Conservation (phyloP, 2,797 vertebrate genomes). For the Selene dorsalis region DNA sequence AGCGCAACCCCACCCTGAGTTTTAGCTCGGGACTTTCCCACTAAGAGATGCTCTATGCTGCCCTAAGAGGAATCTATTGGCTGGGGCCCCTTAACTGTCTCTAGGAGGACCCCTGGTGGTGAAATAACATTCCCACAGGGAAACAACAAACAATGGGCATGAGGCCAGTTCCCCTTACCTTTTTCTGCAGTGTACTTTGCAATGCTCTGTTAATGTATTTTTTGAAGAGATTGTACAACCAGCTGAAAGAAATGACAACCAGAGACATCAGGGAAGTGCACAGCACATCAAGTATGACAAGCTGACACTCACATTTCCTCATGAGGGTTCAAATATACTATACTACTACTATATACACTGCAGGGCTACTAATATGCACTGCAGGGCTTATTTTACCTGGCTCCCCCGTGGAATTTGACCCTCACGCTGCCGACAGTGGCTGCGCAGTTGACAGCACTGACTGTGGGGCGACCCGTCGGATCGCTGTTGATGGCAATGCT, state of each 20-base stretch:
- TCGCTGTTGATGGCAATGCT: conserved; percentile 76
- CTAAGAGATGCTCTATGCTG: not conserved
- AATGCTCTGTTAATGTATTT: conserved; percentile 72
- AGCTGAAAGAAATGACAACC: conserved; percentile 70
- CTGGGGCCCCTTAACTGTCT: not conserved
- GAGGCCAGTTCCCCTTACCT: conserved; percentile 67
- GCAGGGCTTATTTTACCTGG: conserved; percentile 72
- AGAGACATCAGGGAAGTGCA: not conserved
- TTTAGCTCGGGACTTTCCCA: not conserved
- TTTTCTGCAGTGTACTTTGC: conserved; percentile 63
- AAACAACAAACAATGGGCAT: too few species aligned
- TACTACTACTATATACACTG: too few species aligned
- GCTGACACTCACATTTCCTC: not conserved
- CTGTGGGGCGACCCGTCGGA: conserved; percentile 75
- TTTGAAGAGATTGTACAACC: conserved; percentile 85
- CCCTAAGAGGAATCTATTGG: not conserved
- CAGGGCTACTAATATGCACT: not conserved
- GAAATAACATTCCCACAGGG: not conserved
- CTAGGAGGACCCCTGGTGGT: not conserved
- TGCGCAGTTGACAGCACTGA: conserved; percentile 69
- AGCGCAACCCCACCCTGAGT: not conserved
- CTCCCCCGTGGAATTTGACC: conserved; percentile 82
- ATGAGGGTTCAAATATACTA: not conserved
- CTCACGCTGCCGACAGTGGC: conserved; percentile 61
- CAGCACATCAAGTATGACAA: not conserved